Percentiles rank a stretch among this genome's conserved stretches.
These are phyloP conservation scores for Hirtodrosophila trivittata DNA, from an alignment of 2,888 invertebrate species.

Conservation along the genomic window DNA sequence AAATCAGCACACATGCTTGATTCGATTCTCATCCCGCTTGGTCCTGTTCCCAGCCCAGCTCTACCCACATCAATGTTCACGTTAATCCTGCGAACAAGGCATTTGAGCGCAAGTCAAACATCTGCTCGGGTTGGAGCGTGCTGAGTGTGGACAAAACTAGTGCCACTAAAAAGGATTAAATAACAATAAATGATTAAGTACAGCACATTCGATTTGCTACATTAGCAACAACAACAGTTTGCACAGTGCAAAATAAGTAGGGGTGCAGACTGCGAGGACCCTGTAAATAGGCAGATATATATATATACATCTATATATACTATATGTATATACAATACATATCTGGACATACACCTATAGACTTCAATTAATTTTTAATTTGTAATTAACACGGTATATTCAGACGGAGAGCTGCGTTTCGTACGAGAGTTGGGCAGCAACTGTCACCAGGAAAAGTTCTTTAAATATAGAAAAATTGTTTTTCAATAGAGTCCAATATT, in stretches of 20 bases:
- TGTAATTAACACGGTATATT: no score
- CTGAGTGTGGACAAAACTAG: slow-evolving; percentile 29
- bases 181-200: slow-evolving; percentile 57
- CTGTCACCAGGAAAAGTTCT: slow-evolving; percentile 9
- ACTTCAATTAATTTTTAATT: no score
- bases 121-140: slow-evolving; percentile 48
- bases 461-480: slow-evolving; percentile 60
- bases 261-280: not conserved
- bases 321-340: no score
- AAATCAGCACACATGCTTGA: slow-evolving; percentile 70
- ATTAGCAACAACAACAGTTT: not conserved
- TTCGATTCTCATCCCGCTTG: slow-evolving; percentile 22
- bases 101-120: slow-evolving; percentile 66
- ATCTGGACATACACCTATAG: no score
- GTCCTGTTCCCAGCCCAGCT: not conserved
- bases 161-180: slow-evolving; percentile 66
- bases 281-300: no score
- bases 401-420: no score
- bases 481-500: slow-evolving; percentile 46
- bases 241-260: slow-evolving; percentile 9
- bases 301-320: no score
- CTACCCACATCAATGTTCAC: slow-evolving; percentile 43
- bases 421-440: not conserved
- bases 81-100: slow-evolving; percentile 73
- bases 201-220: slow-evolving; percentile 19